These are phyloP conservation scores for Albula glossodonta DNA, from an alignment of 2,113 vertebrate species.

Conservation along the genomic window DNA sequence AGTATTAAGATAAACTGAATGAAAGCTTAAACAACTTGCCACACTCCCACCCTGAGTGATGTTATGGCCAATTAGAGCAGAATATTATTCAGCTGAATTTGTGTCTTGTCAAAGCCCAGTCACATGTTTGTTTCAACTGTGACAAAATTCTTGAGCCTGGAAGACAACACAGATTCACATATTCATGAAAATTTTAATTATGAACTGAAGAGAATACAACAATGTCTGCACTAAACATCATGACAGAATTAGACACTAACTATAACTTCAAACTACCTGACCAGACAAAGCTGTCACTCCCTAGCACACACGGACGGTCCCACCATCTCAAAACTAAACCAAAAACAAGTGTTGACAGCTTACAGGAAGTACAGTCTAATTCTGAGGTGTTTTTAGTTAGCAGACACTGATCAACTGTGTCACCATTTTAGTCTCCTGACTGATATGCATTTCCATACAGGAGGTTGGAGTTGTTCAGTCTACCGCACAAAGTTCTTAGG, in stretches of 20 bases:
- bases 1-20: too few relatives aligned
- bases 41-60: background rate
- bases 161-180: background rate
- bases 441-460: background rate
- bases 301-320: too few relatives aligned
- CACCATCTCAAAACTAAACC: too few relatives aligned
- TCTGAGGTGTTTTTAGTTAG: background rate
- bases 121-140: background rate
- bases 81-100: background rate
- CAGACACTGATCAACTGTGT: background rate
- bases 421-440: background rate
- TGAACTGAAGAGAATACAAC: background rate
- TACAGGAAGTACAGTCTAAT: too few relatives aligned
- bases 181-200: background rate
- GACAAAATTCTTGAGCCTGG: background rate
- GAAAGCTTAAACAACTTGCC: too few relatives aligned
- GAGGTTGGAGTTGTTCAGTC: background rate
- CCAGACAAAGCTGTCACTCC: too few relatives aligned
- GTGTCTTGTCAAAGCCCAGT: background rate
- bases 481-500: slow-evolving; percentile 89
- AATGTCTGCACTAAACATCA: too few relatives aligned
- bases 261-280: too few relatives aligned
- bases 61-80: background rate
- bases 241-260: too few relatives aligned
- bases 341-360: too few relatives aligned